phyloP scores from a whole-genome alignment of 2,113 vertebrate species.

The Semicossyphus pulcher region DNA sequence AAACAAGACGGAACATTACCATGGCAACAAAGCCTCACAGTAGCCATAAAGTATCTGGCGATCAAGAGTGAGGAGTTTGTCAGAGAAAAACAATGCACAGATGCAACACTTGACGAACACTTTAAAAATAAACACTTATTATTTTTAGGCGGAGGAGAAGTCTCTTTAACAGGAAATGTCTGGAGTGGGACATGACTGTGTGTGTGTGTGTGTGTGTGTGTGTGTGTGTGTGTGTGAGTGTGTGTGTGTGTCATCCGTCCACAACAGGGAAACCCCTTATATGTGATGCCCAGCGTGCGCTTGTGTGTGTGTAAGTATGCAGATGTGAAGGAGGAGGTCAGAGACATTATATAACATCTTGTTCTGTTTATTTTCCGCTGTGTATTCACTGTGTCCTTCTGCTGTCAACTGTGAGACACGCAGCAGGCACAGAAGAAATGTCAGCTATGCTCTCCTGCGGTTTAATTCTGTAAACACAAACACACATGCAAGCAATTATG shows the following conservation, averaged over 20 bases:
- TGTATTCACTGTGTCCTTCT: conserved; percentile 16
- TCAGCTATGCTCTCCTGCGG: not conserved
- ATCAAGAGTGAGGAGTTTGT: not conserved
- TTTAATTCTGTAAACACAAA: conserved; percentile 10
- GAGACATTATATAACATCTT: conserved; percentile 45
- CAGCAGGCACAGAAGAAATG: conserved; percentile 15
- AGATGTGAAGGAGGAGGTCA: conserved; percentile 56
- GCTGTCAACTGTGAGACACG: conserved; percentile 14
- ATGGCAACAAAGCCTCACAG: conserved; percentile 61
- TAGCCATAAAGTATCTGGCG: conserved; percentile 60
- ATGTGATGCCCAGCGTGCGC: conserved; percentile 5
- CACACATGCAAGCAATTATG: conserved; percentile 3
- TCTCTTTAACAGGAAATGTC: conserved; percentile 22
- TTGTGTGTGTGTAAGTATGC: conserved; percentile 20
- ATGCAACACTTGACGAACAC: not conserved
- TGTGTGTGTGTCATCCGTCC: conserved; percentile 38
- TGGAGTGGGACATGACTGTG: conserved; percentile 12
- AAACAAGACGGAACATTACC: conserved; percentile 64
- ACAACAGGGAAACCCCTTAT: conserved; percentile 28
- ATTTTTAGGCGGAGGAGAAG: not conserved
- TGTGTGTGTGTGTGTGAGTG: conserved; percentile 36
- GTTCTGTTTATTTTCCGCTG: conserved; percentile 31
- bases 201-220: conserved; percentile 45
- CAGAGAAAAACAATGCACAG: conserved; percentile 20
- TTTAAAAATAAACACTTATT: not conserved